Conservation (phyloP, 1,140 invertebrate species). For the Caenorhabditis briggsae region DNA sequence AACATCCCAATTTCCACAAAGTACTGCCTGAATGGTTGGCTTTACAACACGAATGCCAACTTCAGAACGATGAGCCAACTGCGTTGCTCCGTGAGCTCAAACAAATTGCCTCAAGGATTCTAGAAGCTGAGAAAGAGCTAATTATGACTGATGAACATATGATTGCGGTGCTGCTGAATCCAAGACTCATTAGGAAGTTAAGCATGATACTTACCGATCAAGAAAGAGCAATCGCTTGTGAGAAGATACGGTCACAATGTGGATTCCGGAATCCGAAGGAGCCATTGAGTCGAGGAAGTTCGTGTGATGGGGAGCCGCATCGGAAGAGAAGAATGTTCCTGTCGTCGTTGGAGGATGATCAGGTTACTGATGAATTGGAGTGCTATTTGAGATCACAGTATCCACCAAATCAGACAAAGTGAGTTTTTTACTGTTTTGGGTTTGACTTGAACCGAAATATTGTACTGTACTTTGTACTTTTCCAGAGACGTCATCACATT, state of each 20-base stretch:
- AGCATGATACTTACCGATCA: slow-evolving; percentile 60
- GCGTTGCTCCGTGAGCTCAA: slow-evolving; percentile 57
- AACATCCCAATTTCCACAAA: slow-evolving; percentile 65
- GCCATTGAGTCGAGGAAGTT: slow-evolving; percentile 56
- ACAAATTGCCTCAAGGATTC: slow-evolving; percentile 50
- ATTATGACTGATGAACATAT: slow-evolving; percentile 64
- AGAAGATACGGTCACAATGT: slow-evolving; percentile 34
- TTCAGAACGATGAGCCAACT: slow-evolving; percentile 54
- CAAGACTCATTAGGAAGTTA: slow-evolving; percentile 57
- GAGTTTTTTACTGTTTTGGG: too few species aligned
- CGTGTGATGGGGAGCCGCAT: slow-evolving; percentile 62
- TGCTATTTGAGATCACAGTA: slow-evolving; percentile 64
- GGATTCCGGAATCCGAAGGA: slow-evolving; percentile 56
- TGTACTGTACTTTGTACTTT: neutral
- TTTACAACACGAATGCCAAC: slow-evolving; percentile 62
- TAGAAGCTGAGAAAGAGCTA: slow-evolving; percentile 51
- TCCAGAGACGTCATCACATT: slow-evolving; percentile 65
- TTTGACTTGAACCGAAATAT: too few species aligned
- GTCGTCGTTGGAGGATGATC: slow-evolving; percentile 63
- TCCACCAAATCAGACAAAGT: slow-evolving; percentile 61
- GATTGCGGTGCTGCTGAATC: slow-evolving; percentile 65
- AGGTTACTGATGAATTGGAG: slow-evolving; percentile 63
- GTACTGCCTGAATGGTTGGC: slow-evolving; percentile 64
- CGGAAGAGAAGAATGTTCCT: slow-evolving; percentile 66
- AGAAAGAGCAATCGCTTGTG: slow-evolving; percentile 45